Percentiles rank a stretch among this genome's conserved stretches.
Evolutionary conservation across 2,797 vertebrate genomes (phyloP).

Genomic region (Sebastes aleutianus): DNA sequence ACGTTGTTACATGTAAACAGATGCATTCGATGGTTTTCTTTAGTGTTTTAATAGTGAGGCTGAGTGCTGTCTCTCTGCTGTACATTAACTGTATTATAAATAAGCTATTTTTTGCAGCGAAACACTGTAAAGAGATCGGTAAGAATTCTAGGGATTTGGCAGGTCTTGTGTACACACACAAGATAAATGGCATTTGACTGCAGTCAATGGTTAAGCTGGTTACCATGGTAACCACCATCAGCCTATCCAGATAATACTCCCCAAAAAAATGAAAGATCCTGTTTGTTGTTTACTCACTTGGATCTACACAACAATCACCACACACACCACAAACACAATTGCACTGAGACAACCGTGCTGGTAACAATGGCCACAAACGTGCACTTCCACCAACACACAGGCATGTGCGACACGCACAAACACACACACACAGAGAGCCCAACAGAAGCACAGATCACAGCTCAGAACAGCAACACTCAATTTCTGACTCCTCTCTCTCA

Average conservation of each 20-base stretch:
- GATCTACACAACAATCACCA: background rate
- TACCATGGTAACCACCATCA: background rate
- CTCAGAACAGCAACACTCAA: background rate
- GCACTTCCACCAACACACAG: background rate
- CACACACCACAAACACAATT: background rate
- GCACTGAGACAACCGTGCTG: background rate
- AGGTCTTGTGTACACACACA: background rate
- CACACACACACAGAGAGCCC: background rate
- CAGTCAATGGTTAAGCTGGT: background rate
- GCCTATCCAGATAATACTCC: background rate
- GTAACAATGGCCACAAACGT: background rate
- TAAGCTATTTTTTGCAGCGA: too few species aligned
- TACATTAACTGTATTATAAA: too few species aligned
- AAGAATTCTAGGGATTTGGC: background rate
- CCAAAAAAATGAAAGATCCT: background rate
- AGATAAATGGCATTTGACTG: background rate
- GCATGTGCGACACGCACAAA: background rate
- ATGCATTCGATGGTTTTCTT: too few species aligned
- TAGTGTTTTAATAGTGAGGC: too few species aligned
- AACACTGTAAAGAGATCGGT: background rate
- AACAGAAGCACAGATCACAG: constrained; percentile 21
- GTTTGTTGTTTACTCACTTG: background rate
- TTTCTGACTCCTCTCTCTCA: constrained; percentile 23
- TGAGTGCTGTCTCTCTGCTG: too few species aligned
- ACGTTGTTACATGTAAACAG: too few species aligned